A percentile compares a stretch with the other conserved stretches of the same genome.
Evolutionary conservation across 2,113 vertebrate genomes (phyloP).

Genomic region (Equus przewalskii): DNA sequence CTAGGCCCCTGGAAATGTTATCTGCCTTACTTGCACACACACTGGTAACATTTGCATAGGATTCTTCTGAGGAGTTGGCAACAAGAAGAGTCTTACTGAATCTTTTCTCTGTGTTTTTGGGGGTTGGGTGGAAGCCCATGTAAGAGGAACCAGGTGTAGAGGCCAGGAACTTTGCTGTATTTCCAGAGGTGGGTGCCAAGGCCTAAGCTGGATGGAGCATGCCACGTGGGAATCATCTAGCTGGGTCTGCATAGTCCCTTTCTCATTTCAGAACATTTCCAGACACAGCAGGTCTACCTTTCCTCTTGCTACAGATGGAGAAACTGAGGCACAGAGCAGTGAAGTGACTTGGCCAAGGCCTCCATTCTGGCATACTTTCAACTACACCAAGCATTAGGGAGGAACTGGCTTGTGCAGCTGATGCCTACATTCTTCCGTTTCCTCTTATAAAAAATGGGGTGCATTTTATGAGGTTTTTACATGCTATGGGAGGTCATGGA

Average conservation of each 20-base stretch:
- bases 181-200: background rate
- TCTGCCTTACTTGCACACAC: constrained; percentile 29
- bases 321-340: background rate
- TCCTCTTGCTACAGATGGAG: background rate
- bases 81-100: constrained; percentile 55
- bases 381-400: background rate
- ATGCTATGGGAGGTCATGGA: background rate
- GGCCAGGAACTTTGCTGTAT: background rate
- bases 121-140: background rate
- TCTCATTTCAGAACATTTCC: constrained; percentile 11
- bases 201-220: background rate
- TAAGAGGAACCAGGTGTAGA: background rate
- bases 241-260: background rate
- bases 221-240: background rate
- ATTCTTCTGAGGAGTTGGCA: constrained; percentile 60
- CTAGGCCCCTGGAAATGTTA: constrained; percentile 49
- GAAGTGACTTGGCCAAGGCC: background rate
- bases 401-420: background rate
- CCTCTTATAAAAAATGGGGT: background rate
- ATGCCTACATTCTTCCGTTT: background rate
- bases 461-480: background rate
- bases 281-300: background rate
- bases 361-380: background rate
- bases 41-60: constrained; percentile 47
- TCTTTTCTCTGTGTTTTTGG: constrained; percentile 21